Evolutionary conservation across 53 echinoderm and acorn worm species (phyloP).

Genomic region (Henricia sp.): DNA sequence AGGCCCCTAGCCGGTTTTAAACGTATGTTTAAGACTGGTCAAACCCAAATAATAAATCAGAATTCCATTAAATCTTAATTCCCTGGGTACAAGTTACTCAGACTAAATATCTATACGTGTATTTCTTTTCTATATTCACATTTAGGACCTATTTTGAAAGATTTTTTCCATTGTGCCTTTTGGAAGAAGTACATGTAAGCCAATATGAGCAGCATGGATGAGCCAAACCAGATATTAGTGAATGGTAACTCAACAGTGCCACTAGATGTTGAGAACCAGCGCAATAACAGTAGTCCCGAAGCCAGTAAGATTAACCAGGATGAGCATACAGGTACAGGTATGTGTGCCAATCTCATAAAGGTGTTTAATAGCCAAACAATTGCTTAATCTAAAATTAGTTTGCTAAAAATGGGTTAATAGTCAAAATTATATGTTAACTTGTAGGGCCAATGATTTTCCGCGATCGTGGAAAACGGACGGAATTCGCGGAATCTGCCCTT

Average conservation of each 20-base stretch:
- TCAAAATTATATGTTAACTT: neutral
- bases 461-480: too few species aligned
- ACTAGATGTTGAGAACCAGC: neutral
- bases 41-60: too few species aligned
- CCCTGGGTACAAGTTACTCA: too few species aligned
- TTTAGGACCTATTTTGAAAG: neutral
- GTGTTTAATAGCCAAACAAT: neutral
- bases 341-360: neutral
- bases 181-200: neutral
- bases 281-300: neutral
- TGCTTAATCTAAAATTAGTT: neutral
- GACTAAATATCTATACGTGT: too few species aligned
- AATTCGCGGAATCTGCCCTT: too few species aligned
- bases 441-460: neutral
- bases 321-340: neutral
- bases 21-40: too few species aligned
- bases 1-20: too few species aligned
- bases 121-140: too few species aligned
- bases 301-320: neutral
- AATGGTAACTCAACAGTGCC: neutral
- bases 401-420: neutral
- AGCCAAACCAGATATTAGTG: neutral
- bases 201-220: neutral
- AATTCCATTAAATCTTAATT: too few species aligned
- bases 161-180: neutral